Percentiles rank a stretch among this genome's conserved stretches.
phyloP scores from a whole-genome alignment of 2,797 vertebrate species.

The Crocidura indochinensis region DNA sequence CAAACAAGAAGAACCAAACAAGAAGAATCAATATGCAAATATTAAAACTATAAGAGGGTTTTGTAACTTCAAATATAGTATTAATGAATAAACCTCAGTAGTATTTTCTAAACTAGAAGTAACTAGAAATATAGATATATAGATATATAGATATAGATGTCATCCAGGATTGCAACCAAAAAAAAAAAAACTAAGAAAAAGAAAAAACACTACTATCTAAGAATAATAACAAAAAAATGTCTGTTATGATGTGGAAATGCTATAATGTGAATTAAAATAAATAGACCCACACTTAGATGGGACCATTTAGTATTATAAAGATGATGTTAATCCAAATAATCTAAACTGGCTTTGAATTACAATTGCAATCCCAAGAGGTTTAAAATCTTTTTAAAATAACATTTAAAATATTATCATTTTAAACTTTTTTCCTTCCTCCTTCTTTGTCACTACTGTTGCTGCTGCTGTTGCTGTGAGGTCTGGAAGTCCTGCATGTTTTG shows the following conservation, averaged over 20 bases:
- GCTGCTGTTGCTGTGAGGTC: too few relatives aligned
- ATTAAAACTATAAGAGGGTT: conserved; percentile 46
- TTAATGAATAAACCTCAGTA: too few relatives aligned
- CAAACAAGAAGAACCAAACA: conserved; percentile 47
- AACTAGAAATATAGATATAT: too few relatives aligned
- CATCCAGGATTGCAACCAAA: conserved; percentile 15
- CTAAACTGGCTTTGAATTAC: conserved; percentile 19
- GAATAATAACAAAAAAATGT: conserved; percentile 57
- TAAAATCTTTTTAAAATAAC: too few relatives aligned
- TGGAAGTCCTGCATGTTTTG: too few relatives aligned
- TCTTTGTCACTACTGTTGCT: too few relatives aligned
- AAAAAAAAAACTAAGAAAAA: not conserved
- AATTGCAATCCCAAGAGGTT: conserved; percentile 20
- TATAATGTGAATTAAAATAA: not conserved
- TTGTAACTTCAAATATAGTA: too few relatives aligned
- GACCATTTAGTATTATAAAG: not conserved
- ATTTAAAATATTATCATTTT: too few relatives aligned
- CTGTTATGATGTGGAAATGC: not conserved
- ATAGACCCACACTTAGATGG: not conserved
- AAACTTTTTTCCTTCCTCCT: too few relatives aligned
- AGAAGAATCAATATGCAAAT: conserved; percentile 52
- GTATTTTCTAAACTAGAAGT: conserved; percentile 33
- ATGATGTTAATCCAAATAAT: not conserved
- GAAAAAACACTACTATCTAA: not conserved
- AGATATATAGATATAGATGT: not conserved